These are phyloP conservation scores for Nomada ruficornis DNA, from an alignment of 2,888 invertebrate genomes.

Conservation along the genomic window DNA sequence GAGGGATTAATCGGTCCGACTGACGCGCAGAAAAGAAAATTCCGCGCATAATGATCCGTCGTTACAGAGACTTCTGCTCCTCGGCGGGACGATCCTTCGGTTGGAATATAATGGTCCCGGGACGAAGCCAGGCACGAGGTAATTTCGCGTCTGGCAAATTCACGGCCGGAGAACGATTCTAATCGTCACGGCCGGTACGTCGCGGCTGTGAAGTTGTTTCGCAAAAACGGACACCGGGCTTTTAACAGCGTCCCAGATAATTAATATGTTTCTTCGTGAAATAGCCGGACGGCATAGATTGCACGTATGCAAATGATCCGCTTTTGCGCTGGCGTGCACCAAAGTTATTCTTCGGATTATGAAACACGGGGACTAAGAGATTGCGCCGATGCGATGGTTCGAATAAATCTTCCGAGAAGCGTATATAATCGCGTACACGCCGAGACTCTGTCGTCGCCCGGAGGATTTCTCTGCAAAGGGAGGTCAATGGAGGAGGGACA, in stretches of 20 bases:
- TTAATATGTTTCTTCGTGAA: slow-evolving; percentile 56
- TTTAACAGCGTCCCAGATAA: slow-evolving; percentile 36
- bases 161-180: slow-evolving; percentile 2
- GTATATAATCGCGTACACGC: slow-evolving; percentile 30
- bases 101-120: not conserved
- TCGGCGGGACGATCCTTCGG: too few relatives aligned
- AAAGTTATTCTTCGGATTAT: slow-evolving; percentile 63
- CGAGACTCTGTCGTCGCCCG: not conserved
- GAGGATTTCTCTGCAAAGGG: not conserved
- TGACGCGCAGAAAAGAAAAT: not conserved
- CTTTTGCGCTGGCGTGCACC: not conserved
- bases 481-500: not conserved
- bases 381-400: slow-evolving; percentile 40
- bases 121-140: not conserved
- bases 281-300: slow-evolving; percentile 37
- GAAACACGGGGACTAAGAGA: slow-evolving; percentile 31
- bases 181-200: slow-evolving; percentile 11
- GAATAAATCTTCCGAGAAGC: slow-evolving; percentile 54
- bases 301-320: slow-evolving; percentile 48
- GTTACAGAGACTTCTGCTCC: not conserved
- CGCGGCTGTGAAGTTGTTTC: slow-evolving; percentile 3
- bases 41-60: not conserved
- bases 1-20: slow-evolving; percentile 16
- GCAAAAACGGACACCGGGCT: slow-evolving; percentile 42
- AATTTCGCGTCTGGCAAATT: slow-evolving; percentile 24